Base-by-base conservation (phyloP, 2,797 vertebrate species). In the Garrulus glandarius region DNA sequence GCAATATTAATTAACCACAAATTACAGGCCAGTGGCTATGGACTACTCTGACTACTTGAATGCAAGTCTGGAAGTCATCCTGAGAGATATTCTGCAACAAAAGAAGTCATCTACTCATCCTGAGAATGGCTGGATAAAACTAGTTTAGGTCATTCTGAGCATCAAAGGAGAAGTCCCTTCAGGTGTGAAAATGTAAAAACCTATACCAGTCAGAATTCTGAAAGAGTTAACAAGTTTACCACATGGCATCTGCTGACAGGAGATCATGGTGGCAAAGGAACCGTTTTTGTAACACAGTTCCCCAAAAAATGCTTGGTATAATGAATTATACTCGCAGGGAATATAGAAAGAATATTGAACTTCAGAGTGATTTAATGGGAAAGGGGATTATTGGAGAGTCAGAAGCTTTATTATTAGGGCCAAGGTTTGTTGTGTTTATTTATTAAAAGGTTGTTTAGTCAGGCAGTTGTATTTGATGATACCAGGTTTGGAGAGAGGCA, bases 401-500 rank as follows among this genome's bases (percentile, higher is more conserved):
- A 69, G 74, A 90, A 79, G 30, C 63, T 84, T 92, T 94, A 94
- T 84, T 95, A 53, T 92, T 84, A 90, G 44, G 59, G 43, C 32
- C 52, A 84, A 92, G 44, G 56, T 92, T 92, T 95, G 63, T 70
- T 84, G 63, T 90, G 67, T 87, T 95, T 95, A 81, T 92, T 96
- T 96, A 95, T 94, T 88, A 90, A 82, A 86, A 76, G 44, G 32
- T 64, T 92, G 49, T 87, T 90, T 90, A 95, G 69, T 82, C 69
- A 78, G 84, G 32, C 72, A 88, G 74, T 71, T 49, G 52, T 63
- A 90, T 96, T 95, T 82, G 89, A 81, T 70, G 84, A 93, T 88
- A 84, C 87, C 56, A 37, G 59, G 47, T 50, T 90, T 90, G 87
- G 52, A 94, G 60, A 56, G 49, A 87, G 56, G 56, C 77, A 87